Percentiles rank a stretch among this genome's conserved stretches.
Conservation (phyloP, 2,113 vertebrate genomes). For the Oryzias javanicus region DNA sequence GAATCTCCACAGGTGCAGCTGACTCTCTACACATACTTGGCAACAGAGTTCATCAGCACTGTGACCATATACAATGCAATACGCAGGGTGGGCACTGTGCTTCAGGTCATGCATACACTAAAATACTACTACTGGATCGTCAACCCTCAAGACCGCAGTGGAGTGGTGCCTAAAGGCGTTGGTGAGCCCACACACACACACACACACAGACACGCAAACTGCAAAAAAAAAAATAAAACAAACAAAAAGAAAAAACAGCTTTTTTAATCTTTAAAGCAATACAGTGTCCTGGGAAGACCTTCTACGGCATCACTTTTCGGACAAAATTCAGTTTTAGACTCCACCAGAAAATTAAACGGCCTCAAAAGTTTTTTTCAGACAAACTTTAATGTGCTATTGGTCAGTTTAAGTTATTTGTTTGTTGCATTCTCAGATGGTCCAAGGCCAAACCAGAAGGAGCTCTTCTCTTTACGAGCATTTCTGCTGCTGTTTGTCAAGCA, state of each 20-base stretch:
- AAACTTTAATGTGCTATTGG: not conserved
- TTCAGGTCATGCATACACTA: conserved; percentile 93
- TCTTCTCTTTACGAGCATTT: conserved; percentile 88
- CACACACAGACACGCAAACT: not conserved
- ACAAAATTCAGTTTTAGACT: no score
- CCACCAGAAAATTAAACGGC: not conserved
- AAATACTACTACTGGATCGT: conserved; percentile 97
- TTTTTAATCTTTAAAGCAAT: not conserved
- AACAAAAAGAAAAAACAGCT: not conserved
- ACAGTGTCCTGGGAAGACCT: not conserved
- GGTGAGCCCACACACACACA: conserved; percentile 73
- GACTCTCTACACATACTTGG: conserved; percentile 91
- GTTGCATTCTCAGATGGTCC: conserved; percentile 83
- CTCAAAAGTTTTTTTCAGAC: not conserved
- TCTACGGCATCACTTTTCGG: not conserved
- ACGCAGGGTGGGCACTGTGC: conserved; percentile 91
- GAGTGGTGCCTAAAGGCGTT: conserved; percentile 87
- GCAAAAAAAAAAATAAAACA: not conserved
- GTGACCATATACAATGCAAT: conserved; percentile 95
- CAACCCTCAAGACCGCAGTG: conserved; percentile 94
- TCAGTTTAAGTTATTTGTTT: not conserved
- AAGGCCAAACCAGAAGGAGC: conserved; percentile 90
- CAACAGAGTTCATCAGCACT: conserved; percentile 94
- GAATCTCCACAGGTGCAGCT: conserved; percentile 83
- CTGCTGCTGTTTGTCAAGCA: conserved; percentile 95